Evolutionary conservation across 2,113 vertebrate species (phyloP).

Genomic region (Eidolon helvum): DNA sequence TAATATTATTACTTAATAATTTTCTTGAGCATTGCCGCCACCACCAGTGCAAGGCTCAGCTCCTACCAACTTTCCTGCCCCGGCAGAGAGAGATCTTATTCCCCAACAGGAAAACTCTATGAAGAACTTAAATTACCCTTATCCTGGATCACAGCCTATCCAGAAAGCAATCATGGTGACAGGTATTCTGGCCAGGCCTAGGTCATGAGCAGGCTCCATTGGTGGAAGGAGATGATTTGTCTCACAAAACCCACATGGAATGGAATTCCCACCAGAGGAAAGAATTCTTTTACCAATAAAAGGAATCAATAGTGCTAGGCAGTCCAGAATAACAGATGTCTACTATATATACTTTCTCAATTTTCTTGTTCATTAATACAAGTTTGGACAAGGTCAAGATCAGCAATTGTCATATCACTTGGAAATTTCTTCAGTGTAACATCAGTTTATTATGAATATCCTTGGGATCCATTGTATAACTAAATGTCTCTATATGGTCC

Average conservation of each 20-base stretch:
- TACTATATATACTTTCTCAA: neutral
- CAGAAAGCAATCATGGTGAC: neutral
- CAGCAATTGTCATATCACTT: neutral
- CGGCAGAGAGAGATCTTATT: neutral
- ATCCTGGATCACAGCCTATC: too few species aligned
- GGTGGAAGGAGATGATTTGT: neutral
- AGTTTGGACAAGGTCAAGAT: neutral
- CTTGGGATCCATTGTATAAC: neutral
- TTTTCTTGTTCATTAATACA: neutral
- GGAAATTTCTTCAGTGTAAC: neutral
- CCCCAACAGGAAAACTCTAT: neutral
- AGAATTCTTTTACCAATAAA: neutral
- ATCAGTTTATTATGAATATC: neutral
- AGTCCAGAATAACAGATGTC: neutral
- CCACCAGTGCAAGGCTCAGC: neutral
- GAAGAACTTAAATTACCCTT: neutral
- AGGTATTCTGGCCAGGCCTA: neutral
- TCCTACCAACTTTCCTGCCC: neutral
- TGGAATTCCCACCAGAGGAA: neutral
- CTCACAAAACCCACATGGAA: neutral
- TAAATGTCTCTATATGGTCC: neutral
- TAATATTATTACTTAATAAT: neutral
- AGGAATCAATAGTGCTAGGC: neutral
- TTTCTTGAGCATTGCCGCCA: neutral
- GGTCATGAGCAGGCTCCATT: neutral